Base-by-base conservation (phyloP, 2,888 invertebrate genomes). In the Ashinkailepas kermadecensis region DNA sequence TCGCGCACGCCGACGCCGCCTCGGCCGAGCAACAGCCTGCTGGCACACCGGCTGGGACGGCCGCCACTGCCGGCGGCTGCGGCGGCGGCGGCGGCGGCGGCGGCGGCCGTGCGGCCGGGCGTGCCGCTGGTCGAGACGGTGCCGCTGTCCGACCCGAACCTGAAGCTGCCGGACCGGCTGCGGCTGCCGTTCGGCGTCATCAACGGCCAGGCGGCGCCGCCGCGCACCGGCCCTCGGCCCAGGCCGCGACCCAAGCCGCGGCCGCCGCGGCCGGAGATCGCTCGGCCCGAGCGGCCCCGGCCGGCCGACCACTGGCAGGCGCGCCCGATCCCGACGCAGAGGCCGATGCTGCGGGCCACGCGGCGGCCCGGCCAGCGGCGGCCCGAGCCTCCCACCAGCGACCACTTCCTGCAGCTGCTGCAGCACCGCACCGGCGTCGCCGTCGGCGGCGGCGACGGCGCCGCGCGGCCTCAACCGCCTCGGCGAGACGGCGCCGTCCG, bases 171-270 rank as follows among this genome's bases (percentile, higher is more conserved):
- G 21, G 65, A 23, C 65, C 9, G 13, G 18, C 18, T 74, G 9
- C 74, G 54, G 56, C 74, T 74, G 21, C 74, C 74, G 21, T 74
- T 74, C 74, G 74, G 74, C 7, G 10, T 56, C 54, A 74, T 74
- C 74, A 74, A 74, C 54, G 56, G 74, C 4, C 6, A 18, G 74
- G 12, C 9, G 74, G 54, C 18, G 39, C 39, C 39, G 39, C 39
- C 7, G 7, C 64, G 64, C 7, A 9, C 64, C 21, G 64, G n/a
- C 9, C 4, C n/a, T 64, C 64, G 64, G 21, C 64, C 64, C 6
- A 8, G 64, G 10, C n/a, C 64, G 21, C 64, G 64, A 10, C 64
- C 64, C 21, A n/a, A n/a, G n/a, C 4, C 3, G 11, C 67, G 67
- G 3, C 25, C 25, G 6, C 7, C 12, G 12, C n/a, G 23, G 3